A percentile compares a stretch with the other conserved stretches of the same genome.
phyloP scores from a whole-genome alignment of 2,888 invertebrate genomes.

The Gari tellinella region DNA sequence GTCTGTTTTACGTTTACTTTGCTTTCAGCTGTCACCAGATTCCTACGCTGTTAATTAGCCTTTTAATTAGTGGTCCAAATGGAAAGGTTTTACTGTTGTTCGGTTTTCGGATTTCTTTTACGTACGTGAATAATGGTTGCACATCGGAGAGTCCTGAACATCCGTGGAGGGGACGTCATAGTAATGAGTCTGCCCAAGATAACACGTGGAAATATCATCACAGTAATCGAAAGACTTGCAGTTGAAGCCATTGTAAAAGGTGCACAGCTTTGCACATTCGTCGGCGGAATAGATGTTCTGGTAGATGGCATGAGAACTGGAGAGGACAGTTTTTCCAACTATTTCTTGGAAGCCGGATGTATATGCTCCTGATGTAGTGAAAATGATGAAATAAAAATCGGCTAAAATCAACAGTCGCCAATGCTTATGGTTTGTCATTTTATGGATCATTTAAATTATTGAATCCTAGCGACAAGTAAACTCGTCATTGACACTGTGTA shows the following conservation, averaged over 20 bases:
- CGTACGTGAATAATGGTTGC: constrained; percentile 76
- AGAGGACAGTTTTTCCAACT: constrained; percentile 67
- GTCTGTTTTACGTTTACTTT: too few relatives aligned
- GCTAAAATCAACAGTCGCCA: too few relatives aligned
- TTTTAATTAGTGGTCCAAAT: too few relatives aligned
- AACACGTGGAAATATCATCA: constrained; percentile 69
- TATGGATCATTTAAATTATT: too few relatives aligned
- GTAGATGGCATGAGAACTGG: constrained; percentile 69
- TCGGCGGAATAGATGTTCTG: constrained; percentile 69
- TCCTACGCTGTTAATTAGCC: too few relatives aligned
- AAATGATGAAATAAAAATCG: too few relatives aligned
- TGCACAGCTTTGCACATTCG: constrained; percentile 73
- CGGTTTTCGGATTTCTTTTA: too few relatives aligned
- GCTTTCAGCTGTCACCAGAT: too few relatives aligned
- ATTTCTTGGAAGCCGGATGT: constrained; percentile 63
- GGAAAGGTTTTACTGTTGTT: too few relatives aligned
- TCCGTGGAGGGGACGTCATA: constrained; percentile 69
- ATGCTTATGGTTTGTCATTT: too few relatives aligned
- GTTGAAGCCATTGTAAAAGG: constrained; percentile 67
- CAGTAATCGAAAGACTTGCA: constrained; percentile 78
- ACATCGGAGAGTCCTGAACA: constrained; percentile 62
- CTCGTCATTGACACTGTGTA: too few relatives aligned
- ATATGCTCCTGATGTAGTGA: constrained; percentile 66
- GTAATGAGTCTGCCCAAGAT: constrained; percentile 68
- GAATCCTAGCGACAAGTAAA: too few relatives aligned